phyloP scores from a whole-genome alignment of 2,113 vertebrate genomes.

The Catharus fuscescens region DNA sequence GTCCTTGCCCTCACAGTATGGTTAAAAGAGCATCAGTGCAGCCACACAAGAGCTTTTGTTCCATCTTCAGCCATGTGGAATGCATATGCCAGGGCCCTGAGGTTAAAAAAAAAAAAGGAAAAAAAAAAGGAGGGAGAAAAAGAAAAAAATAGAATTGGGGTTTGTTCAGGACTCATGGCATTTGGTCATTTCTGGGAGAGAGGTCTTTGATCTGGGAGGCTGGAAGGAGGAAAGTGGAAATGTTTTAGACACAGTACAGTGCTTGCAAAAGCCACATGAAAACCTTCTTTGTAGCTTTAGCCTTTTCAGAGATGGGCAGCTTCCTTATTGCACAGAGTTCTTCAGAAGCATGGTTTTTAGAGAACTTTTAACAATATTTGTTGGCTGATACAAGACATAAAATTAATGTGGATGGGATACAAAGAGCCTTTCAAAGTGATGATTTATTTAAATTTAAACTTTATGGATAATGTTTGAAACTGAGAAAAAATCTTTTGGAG shows the following conservation, averaged over 20 bases:
- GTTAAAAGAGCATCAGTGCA: slow-evolving; percentile 53
- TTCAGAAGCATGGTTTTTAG: slow-evolving; percentile 9
- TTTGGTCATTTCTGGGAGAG: slow-evolving; percentile 78
- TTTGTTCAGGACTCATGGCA: slow-evolving; percentile 77
- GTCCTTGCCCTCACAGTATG: slow-evolving; percentile 32
- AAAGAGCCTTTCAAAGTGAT: slow-evolving; percentile 42
- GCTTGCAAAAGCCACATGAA: slow-evolving; percentile 84
- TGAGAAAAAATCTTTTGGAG: slow-evolving; percentile 7
- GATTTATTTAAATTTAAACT: slow-evolving; percentile 60
- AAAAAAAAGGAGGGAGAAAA: background rate
- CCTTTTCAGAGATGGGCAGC: slow-evolving; percentile 74
- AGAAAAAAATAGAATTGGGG: slow-evolving; percentile 51
- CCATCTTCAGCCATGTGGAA: slow-evolving; percentile 86
- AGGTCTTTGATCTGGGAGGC: slow-evolving; percentile 80
- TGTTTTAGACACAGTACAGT: slow-evolving; percentile 71
- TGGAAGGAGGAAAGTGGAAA: slow-evolving; percentile 78
- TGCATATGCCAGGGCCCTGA: slow-evolving; percentile 83
- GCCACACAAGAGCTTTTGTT: slow-evolving; percentile 78
- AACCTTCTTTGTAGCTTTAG: slow-evolving; percentile 80
- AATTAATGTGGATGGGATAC: slow-evolving; percentile 38
- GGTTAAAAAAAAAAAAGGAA: background rate
- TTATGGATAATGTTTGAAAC: slow-evolving; percentile 24
- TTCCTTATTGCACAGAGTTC: slow-evolving; percentile 74
- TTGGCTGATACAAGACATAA: slow-evolving; percentile 39
- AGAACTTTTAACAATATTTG: slow-evolving; percentile 54